Percentiles rank a stretch among this genome's conserved stretches.
phyloP scores from a whole-genome alignment of 2,888 invertebrate species.

The Acanthococcus lagerstroemiae region DNA sequence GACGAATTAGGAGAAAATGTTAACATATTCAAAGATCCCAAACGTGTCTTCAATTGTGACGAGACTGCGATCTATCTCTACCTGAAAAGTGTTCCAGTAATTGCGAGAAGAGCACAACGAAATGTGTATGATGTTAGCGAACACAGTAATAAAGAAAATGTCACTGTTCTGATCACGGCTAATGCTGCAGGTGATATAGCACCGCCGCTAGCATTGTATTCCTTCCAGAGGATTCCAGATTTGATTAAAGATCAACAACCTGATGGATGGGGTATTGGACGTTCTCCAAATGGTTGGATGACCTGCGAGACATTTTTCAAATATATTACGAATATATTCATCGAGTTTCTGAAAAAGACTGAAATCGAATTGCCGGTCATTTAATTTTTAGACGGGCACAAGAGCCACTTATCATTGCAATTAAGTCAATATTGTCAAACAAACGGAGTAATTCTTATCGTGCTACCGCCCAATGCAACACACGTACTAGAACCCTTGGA shows the following conservation, averaged over 20 bases:
- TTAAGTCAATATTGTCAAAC: background rate
- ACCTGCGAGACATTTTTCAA: slow-evolving; percentile 37
- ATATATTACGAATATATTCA: slow-evolving; percentile 37
- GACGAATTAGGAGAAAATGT: slow-evolving; percentile 32
- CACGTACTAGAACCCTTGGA: background rate
- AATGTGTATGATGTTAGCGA: slow-evolving; percentile 34
- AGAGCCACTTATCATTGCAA: background rate
- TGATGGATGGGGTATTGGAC: slow-evolving; percentile 37
- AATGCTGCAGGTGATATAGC: slow-evolving; percentile 36
- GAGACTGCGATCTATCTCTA: slow-evolving; percentile 35
- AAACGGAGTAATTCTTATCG: background rate
- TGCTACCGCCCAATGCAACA: background rate
- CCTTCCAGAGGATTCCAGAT: slow-evolving; percentile 34
- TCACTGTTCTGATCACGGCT: slow-evolving; percentile 35
- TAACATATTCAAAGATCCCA: slow-evolving; percentile 35
- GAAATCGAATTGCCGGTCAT: background rate
- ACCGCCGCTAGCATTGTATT: slow-evolving; percentile 35
- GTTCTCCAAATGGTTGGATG: slow-evolving; percentile 38
- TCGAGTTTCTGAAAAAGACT: background rate
- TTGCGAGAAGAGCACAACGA: slow-evolving; percentile 29
- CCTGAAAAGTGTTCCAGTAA: slow-evolving; percentile 32
- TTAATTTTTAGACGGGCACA: background rate
- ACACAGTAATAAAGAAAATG: slow-evolving; percentile 36
- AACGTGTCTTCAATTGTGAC: slow-evolving; percentile 36
- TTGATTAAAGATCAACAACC: slow-evolving; percentile 33